Conservation (phyloP, 2,797 vertebrate genomes). For the Glossophaga mutica region DNA sequence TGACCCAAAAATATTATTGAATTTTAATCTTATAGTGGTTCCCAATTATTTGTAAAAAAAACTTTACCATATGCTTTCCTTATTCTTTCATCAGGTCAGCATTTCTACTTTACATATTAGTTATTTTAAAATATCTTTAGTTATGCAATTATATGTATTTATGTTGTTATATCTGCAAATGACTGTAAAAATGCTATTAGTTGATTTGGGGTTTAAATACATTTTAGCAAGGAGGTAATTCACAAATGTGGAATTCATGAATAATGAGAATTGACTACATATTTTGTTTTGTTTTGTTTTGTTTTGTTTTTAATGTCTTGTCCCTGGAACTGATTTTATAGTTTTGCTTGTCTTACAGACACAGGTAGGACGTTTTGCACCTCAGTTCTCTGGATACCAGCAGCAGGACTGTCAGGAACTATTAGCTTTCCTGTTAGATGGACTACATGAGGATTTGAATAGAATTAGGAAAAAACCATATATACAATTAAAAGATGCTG, state of each 20-base stretch:
- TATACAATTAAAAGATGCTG: constrained; percentile 96
- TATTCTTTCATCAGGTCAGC: background rate
- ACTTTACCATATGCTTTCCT: background rate
- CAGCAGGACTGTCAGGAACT: constrained; percentile 99
- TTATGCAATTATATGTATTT: background rate
- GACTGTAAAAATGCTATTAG: background rate
- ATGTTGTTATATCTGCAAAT: background rate
- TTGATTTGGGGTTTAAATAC: constrained; percentile 15
- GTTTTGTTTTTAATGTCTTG: background rate
- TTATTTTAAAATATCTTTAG: constrained; percentile 35
- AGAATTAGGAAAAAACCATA: constrained; percentile 99
- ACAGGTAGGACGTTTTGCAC: constrained; percentile 97
- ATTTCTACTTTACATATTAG: background rate
- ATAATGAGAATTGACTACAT: background rate
- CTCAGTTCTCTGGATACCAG: constrained; percentile 98
- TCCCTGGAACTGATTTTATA: background rate
- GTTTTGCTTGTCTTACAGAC: constrained; percentile 83
- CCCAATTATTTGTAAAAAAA: background rate
- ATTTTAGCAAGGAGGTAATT: constrained; percentile 13
- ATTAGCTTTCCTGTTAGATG: constrained; percentile 97
- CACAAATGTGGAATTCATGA: background rate
- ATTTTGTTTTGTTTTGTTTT: background rate
- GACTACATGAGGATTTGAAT: constrained; percentile 97
- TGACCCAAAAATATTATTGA: background rate
- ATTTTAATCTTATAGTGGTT: background rate